Evolutionary conservation across 2,888 invertebrate species (phyloP), one percentile per base, ranked within the genome.

Genomic region (Philonicus albiceps): DNA sequence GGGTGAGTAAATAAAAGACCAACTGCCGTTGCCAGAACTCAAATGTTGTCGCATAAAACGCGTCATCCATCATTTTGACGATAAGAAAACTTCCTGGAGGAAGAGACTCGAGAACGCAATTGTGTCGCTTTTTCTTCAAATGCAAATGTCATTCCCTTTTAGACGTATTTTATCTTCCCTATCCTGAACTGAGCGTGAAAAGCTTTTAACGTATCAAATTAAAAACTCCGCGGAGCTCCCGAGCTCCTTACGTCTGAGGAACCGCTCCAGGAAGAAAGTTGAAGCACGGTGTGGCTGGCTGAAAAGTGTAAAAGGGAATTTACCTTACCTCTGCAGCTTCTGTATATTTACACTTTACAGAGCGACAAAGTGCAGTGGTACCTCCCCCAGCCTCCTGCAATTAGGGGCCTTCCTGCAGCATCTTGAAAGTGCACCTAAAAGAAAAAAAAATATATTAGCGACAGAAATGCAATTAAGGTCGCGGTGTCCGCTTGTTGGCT

Each of bases 381-480:
- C 37, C 37, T 8, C 8, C 11, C 53, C 31, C 81, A 5, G 19
- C 55, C 31, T 64, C 19, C 34, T 81, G 81, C 81, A 81, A 81
- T 81, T 81, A 81, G 55, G 31, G 30, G 27, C 31, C 30, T 81
- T 81, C 31, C 64, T 81, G 53, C 43, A 55, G 55, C 27, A 34
- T 34, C 53, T 30, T 19, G n/a, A 80, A 31, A 53, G 53, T 55
- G 31, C 30, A 49, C 34, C 31, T 81, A 1, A 55, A 37, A 37
- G 37, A 37, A n/a, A 64, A 55, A n/a, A n/a, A n/a, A n/a, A n/a
- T n/a, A 81, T 55, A 55, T 81, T 81, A 81, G 81, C 53, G 27
- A 27, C 22, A 81, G 78, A 81, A 55, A 81, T 81, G 30, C 81
- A 81, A 81, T 81, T 64, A 81, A 55, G 81, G 55, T 22, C 31